Base-by-base conservation (phyloP, 2,888 invertebrate genomes). In the Ligdia adustata region DNA sequence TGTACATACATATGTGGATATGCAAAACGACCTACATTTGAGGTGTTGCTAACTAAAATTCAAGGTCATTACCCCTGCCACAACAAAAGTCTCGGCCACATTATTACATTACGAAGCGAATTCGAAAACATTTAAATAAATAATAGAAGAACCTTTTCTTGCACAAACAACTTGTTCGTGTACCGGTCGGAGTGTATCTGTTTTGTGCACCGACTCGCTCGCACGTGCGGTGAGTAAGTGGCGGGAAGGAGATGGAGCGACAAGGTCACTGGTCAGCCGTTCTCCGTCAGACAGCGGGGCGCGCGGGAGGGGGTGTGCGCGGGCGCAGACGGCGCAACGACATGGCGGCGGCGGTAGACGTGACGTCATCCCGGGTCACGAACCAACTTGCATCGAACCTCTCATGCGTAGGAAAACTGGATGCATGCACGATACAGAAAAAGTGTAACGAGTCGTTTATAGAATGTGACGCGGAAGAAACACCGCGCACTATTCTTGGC, bases 241-340 rank as follows among this genome's bases (percentile, higher is more conserved):
- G 81, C 57, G 72, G 50, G 74, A 86, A 73, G 46, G 79, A 61
- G 82, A 84, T 54, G 57, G 73, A 66, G 66, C 72, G 74, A 86
- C 89, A 89, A 89, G 89, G 89, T 89, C 88, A 86, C 83, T 79
- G 84, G 84, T 85, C 85, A 86, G 79, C 82, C 86, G 80, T 70
- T 80, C 79, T 79, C 82, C 77, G 82, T 75, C 85, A 86, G 85
- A 85, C 86, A 75, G 80, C 79, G 76, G 75, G 75, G 66, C 73
- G 75, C 63, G 73, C 70, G 79, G 77, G 72, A 72, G 68, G 75
- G 62, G 75, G 71, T 67, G 61, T 67, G 82, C 79, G 82, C 81
- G 71, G 71, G 78, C 82, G 86, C 82, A 82, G 86, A 82, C 85
- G 75, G 75, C 79, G 77, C 79, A 80, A 77, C 76, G 79, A 78